Evolutionary conservation across 2,888 invertebrate genomes (phyloP).

Genomic region (Ornithoptera priamus): DNA sequence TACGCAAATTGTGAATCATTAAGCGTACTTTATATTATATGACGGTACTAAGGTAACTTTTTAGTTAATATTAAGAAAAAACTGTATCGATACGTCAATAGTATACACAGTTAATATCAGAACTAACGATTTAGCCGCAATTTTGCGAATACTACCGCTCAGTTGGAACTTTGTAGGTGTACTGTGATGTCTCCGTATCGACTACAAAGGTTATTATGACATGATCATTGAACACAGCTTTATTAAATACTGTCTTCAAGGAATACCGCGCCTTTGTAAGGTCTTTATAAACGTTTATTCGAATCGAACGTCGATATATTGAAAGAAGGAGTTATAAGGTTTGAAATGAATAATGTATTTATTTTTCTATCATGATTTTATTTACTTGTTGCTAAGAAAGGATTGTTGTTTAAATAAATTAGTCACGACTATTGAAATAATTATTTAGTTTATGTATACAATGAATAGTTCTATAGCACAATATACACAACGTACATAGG

Average conservation of each 20-base stretch:
- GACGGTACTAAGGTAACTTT: neutral
- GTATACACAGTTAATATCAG: neutral
- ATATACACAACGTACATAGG: no score
- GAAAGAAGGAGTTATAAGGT: conserved; percentile 24
- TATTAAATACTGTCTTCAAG: conserved; percentile 32
- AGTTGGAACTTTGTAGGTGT: conserved; percentile 22
- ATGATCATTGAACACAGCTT: conserved; percentile 19
- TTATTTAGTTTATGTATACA: neutral
- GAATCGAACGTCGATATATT: conserved; percentile 23
- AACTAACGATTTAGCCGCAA: conserved; percentile 11
- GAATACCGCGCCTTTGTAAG: conserved; percentile 29
- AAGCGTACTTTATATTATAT: conserved; percentile 3
- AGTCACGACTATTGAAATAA: neutral
- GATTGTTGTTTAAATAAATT: conserved; percentile 1
- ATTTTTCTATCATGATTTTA: conserved; percentile 13
- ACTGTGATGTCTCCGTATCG: conserved; percentile 26
- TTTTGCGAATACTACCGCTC: conserved; percentile 19
- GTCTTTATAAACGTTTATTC: conserved; percentile 18
- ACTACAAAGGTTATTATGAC: conserved; percentile 29
- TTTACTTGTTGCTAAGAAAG: conserved; percentile 5
- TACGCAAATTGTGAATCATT: conserved; percentile 20
- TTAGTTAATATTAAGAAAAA: neutral
- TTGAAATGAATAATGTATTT: conserved; percentile 24
- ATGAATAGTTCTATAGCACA: neutral
- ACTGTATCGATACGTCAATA: neutral